These are phyloP conservation scores for Bombylius major DNA, from an alignment of 2,888 invertebrate genomes.

Conservation along the genomic window DNA sequence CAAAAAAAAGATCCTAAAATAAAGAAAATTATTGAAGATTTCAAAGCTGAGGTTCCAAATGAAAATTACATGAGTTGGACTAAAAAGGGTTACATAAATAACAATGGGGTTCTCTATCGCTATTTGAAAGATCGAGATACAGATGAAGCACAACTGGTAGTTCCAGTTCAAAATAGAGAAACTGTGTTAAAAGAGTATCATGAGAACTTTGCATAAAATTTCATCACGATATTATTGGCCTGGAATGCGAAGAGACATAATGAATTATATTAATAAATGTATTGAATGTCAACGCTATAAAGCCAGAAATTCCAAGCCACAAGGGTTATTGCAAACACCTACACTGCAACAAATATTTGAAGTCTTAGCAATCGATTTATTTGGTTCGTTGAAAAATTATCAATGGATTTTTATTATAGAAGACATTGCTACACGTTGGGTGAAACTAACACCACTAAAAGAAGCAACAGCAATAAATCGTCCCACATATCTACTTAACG, in stretches of 20 bases:
- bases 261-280: conserved; percentile 19
- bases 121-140: conserved; percentile 5
- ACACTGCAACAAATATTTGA: conserved; percentile 10
- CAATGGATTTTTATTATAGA: conserved; percentile 20
- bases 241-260: conserved; percentile 19
- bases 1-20: not conserved
- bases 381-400: conserved; percentile 6
- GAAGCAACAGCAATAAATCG: conserved; percentile 22
- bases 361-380: no score
- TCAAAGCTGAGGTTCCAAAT: not conserved
- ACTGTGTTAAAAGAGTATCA: conserved; percentile 6
- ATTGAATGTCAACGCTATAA: conserved; percentile 25
- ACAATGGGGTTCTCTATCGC: conserved; percentile 9
- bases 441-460: conserved; percentile 21
- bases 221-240: conserved; percentile 17
- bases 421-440: no score
- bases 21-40: not conserved
- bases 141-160: conserved; percentile 5
- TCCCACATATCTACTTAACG: conserved; percentile 19
- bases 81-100: not conserved
- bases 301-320: conserved; percentile 22
- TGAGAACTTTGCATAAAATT: not conserved
- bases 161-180: conserved; percentile 10
- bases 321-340: conserved; percentile 20
- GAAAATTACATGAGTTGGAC: not conserved